These are phyloP conservation scores for Paracentrotus lividus DNA, from an alignment of 53 echinoderm and acorn worm species.

Conservation along the genomic window DNA sequence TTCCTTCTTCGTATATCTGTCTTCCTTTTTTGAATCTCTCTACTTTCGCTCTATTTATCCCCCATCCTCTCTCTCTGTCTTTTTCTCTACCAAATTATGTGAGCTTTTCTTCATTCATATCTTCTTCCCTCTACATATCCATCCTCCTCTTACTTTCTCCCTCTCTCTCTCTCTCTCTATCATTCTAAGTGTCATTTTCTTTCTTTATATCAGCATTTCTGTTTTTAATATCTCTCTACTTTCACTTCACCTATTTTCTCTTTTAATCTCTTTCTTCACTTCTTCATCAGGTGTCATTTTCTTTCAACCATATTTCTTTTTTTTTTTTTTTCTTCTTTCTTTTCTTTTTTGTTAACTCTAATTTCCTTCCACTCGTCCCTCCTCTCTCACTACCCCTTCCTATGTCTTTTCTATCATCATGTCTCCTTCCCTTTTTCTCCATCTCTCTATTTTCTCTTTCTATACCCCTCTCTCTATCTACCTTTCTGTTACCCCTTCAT, in stretches of 20 bases:
- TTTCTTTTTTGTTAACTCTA: not conserved
- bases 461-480: not conserved
- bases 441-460: not conserved
- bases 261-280: too few relatives aligned
- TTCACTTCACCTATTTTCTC: not conserved
- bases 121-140: not conserved
- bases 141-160: not conserved
- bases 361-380: not conserved
- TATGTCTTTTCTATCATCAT: not conserved
- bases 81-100: not conserved
- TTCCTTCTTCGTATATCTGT: not conserved
- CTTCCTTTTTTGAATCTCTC: not conserved
- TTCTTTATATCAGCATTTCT: too few relatives aligned
- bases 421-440: not conserved
- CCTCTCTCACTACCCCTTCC: not conserved
- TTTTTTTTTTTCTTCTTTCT: not conserved
- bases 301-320: not conserved
- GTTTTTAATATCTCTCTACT: too few relatives aligned
- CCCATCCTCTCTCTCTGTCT: not conserved
- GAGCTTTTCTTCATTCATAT: not conserved
- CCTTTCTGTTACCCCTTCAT: not conserved
- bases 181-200: too few relatives aligned
- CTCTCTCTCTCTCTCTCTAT: not conserved
- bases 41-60: not conserved
- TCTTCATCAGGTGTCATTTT: not conserved